These are phyloP conservation scores for Pygocentrus nattereri DNA, from an alignment of 2,797 vertebrate species.

Conservation along the genomic window DNA sequence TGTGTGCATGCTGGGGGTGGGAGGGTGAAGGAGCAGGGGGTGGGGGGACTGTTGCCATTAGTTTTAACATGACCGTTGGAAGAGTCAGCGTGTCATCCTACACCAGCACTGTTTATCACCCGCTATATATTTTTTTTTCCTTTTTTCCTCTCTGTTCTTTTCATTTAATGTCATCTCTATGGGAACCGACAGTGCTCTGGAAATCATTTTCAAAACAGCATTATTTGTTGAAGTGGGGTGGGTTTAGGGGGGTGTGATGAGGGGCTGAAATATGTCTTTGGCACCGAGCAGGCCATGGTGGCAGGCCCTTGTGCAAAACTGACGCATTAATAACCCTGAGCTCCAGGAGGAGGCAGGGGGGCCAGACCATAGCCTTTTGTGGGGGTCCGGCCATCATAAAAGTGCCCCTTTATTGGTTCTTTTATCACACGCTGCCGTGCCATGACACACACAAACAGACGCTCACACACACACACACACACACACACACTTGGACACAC, in stretches of 20 bases:
- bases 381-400: conserved; percentile 71
- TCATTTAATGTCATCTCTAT: conserved; percentile 90
- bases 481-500: conserved; percentile 54
- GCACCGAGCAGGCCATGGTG: conserved; percentile 74
- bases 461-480: conserved; percentile 60
- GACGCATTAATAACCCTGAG: conserved; percentile 87
- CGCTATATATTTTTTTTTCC: conserved; percentile 79
- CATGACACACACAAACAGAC: conserved; percentile 62
- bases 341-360: conserved; percentile 72
- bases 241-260: conserved; percentile 46
- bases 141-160: conserved; percentile 75
- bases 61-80: conserved; percentile 72
- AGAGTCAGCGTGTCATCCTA: conserved; percentile 85
- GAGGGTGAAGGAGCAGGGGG: neutral
- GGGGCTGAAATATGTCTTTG: conserved; percentile 86
- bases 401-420: conserved; percentile 80
- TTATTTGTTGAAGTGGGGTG: conserved; percentile 81
- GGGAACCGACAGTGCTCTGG: conserved; percentile 87
- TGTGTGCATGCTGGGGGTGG: neutral
- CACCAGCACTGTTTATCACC: conserved; percentile 82
- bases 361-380: conserved; percentile 80
- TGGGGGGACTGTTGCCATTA: conserved; percentile 15
- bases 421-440: conserved; percentile 74
- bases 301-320: conserved; percentile 76
- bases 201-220: conserved; percentile 90